Conservation (phyloP, 2,888 invertebrate species). For the Troides oblongomaculatus region DNA sequence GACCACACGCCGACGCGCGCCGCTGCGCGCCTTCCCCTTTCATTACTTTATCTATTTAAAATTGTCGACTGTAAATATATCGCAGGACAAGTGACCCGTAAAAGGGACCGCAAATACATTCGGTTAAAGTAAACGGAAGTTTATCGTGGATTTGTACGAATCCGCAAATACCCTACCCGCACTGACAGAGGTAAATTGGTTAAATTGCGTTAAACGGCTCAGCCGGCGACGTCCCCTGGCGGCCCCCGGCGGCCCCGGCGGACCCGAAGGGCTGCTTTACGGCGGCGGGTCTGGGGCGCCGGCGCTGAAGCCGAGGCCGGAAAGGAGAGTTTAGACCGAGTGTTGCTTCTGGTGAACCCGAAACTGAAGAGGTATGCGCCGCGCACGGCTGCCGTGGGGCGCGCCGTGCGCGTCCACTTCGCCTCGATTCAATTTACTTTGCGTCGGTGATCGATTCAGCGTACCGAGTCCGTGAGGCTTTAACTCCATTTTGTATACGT, state of each 20-base stretch:
- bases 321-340: background rate
- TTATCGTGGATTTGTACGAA: slow-evolving; percentile 3
- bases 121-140: slow-evolving; percentile 9
- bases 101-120: slow-evolving; percentile 1
- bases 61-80: too few species aligned
- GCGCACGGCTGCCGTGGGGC: too few species aligned
- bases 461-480: too few species aligned
- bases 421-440: too few species aligned
- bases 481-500: too few species aligned
- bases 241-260: background rate
- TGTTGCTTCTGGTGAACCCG: background rate
- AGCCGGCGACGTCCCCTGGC: slow-evolving; percentile 2
- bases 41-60: too few species aligned
- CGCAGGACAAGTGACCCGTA: background rate
- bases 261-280: background rate
- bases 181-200: slow-evolving; percentile 27
- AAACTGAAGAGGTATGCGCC: background rate
- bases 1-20: too few species aligned
- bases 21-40: too few species aligned
- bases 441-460: too few species aligned
- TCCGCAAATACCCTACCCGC: slow-evolving; percentile 4
- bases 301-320: background rate
- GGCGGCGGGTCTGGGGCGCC: background rate
- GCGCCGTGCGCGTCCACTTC: too few species aligned
- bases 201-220: slow-evolving; percentile 4